phyloP scores from a whole-genome alignment of 2,113 vertebrate genomes.

The Odocoileus hemionus region DNA sequence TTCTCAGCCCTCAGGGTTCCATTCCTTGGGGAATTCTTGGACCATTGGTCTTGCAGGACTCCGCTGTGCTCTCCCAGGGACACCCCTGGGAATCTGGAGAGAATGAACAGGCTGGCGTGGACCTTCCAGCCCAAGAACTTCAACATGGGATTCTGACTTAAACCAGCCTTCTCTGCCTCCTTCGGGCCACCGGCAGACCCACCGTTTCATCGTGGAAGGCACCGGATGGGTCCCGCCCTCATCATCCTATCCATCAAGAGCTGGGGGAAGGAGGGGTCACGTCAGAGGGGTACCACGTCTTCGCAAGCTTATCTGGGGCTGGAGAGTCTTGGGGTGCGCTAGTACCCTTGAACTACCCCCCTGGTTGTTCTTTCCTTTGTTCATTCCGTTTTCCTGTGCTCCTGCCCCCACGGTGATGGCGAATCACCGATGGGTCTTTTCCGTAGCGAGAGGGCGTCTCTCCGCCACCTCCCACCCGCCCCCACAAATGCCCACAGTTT shows the following conservation, averaged over 20 bases:
- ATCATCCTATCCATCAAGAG: neutral
- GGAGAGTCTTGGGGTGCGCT: neutral
- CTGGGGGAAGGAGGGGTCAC: neutral
- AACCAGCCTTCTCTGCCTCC: neutral
- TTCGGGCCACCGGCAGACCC: neutral
- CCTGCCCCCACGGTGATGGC: neutral
- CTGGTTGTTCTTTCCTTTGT: neutral
- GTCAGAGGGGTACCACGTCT: neutral
- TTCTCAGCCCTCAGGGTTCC: neutral
- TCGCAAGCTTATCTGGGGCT: neutral
- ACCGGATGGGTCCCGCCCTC: neutral
- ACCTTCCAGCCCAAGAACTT: neutral
- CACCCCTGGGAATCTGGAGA: neutral
- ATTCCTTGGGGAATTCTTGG: neutral
- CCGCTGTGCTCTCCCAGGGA: neutral
- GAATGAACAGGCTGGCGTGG: neutral
- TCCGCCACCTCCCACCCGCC: neutral
- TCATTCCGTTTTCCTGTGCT: neutral
- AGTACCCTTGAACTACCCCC: neutral
- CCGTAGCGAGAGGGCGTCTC: neutral
- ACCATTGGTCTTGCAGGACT: neutral
- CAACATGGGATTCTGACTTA: neutral
- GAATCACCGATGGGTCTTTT: neutral
- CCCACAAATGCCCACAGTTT: neutral
- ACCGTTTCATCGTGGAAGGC: rapidly evolving